Evolutionary conservation across 1,140 invertebrate species (phyloP).

Genomic region (Chrysopa pallens): DNA sequence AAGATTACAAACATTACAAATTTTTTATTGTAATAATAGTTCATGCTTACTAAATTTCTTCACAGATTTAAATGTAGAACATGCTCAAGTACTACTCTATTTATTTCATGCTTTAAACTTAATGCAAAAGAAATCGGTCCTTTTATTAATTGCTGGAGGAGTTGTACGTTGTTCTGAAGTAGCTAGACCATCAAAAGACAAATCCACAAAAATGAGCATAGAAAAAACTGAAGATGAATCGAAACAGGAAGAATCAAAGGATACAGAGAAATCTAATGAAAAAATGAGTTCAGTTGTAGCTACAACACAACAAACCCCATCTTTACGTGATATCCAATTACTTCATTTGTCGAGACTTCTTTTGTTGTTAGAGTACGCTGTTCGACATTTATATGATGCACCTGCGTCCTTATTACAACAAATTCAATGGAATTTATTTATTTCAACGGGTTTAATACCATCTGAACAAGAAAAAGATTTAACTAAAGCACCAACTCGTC

Average conservation of each 20-base stretch:
- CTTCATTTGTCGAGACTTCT: slow-evolving; percentile 68
- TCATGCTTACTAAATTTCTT: no score
- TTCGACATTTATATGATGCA: slow-evolving; percentile 87
- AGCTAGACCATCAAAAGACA: slow-evolving; percentile 23
- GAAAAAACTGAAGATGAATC: slow-evolving; percentile 12
- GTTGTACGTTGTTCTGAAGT: slow-evolving; percentile 46
- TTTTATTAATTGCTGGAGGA: slow-evolving; percentile 58
- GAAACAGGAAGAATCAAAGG: neutral
- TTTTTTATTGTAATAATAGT: no score
- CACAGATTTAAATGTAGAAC: slow-evolving; percentile 91
- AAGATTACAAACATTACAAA: no score
- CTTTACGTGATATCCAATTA: slow-evolving; percentile 46
- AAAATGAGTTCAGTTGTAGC: neutral
- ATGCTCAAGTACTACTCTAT: slow-evolving; percentile 82
- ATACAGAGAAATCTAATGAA: neutral
- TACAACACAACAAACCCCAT: slow-evolving; percentile 1
- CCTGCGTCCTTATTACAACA: slow-evolving; percentile 57
- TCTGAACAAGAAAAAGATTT: slow-evolving; percentile 30
- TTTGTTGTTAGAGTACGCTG: slow-evolving; percentile 84
- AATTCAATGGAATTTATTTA: slow-evolving; percentile 73
- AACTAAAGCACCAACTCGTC: slow-evolving; percentile 34
- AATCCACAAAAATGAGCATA: neutral
- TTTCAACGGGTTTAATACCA: slow-evolving; percentile 36
- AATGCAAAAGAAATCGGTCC: slow-evolving; percentile 90
- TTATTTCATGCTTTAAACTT: slow-evolving; percentile 85